phyloP scores from a whole-genome alignment of 2,113 vertebrate genomes.

The Sus scrofa region T2T-Sscrofa CM000815.6:95094001-95094500 shows the following conservation, averaged over 20 bases:
- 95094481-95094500: background rate
- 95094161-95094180: background rate
- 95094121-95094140: background rate
- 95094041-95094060: background rate
- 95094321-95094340: background rate
- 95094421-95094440: background rate
- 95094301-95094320: background rate
- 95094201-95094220: background rate
- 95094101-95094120: background rate
- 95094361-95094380: background rate
- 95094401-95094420: too few species aligned
- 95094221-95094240: background rate
- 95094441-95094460: background rate
- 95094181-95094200: background rate
- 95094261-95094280: background rate
- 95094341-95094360: background rate
- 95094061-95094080: background rate
- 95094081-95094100: constrained; percentile 38
- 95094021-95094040: background rate
- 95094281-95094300: background rate
- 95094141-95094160: background rate
- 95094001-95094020: background rate
- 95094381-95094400: background rate
- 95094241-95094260: background rate
- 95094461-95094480: background rate